Conservation (phyloP, 1,140 invertebrate species). For the Papilio aristodemus region DNA sequence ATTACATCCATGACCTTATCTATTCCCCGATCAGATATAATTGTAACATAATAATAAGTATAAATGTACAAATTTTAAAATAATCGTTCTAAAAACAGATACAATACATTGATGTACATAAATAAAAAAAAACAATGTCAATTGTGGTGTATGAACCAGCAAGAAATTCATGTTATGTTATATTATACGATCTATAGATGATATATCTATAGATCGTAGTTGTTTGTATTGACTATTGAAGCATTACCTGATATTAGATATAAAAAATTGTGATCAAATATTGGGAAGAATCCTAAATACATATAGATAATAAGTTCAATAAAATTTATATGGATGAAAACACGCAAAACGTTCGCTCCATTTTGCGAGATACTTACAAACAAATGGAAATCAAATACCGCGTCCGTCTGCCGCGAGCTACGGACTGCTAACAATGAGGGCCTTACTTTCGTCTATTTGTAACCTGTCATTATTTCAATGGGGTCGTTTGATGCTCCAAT, state of each 20-base stretch:
- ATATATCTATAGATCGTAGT: too few relatives aligned
- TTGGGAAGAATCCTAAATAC: too few relatives aligned
- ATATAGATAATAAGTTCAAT: not conserved
- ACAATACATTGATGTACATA: too few relatives aligned
- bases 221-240: too few relatives aligned
- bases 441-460: slow-evolving; percentile 71
- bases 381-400: slow-evolving; percentile 27
- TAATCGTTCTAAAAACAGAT: too few relatives aligned
- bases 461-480: slow-evolving; percentile 66
- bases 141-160: too few relatives aligned
- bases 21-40: slow-evolving; percentile 13
- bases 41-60: not conserved
- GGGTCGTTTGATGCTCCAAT: slow-evolving; percentile 61
- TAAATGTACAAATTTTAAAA: not conserved
- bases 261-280: too few relatives aligned
- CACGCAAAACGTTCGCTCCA: slow-evolving; percentile 4
- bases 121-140: too few relatives aligned
- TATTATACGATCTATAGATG: too few relatives aligned
- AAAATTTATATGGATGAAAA: not conserved
- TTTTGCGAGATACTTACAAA: slow-evolving; percentile 7
- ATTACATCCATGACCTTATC: slow-evolving; percentile 36
- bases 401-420: slow-evolving; percentile 17
- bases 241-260: too few relatives aligned
- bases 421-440: slow-evolving; percentile 51
- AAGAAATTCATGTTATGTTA: too few relatives aligned